These are phyloP conservation scores for Drosophila nigromelanica DNA, from an alignment of 1,140 invertebrate species.

Conservation along the genomic window DNA sequence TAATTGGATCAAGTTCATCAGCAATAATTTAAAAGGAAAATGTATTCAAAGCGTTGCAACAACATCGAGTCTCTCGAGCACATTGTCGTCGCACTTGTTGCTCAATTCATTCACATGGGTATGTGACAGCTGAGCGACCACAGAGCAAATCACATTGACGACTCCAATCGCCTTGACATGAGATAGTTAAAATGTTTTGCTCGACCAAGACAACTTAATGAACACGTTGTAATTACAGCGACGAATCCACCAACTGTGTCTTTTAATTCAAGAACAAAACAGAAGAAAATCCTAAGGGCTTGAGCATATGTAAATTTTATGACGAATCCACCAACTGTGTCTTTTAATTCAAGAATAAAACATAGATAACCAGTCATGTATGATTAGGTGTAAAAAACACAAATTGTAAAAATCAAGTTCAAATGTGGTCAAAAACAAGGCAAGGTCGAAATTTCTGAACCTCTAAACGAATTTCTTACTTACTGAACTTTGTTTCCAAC, in stretches of 20 bases:
- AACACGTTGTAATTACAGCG: conserved; percentile 33
- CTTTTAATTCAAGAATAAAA: no score
- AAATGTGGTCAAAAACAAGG: no score
- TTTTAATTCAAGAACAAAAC: conserved; percentile 6
- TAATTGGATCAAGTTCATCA: conserved; percentile 44
- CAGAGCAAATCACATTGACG: conserved; percentile 12
- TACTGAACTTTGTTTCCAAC: no score
- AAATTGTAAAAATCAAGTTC: no score
- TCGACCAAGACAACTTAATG: conserved; percentile 42
- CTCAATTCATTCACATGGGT: no score
- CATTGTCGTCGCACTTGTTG: conserved; percentile 33
- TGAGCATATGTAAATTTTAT: neutral
- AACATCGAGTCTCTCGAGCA: neutral
- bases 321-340: no score
- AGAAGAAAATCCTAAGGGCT: neutral
- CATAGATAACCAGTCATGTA: no score
- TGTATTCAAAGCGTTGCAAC: conserved; percentile 27
- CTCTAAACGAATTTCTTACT: no score
- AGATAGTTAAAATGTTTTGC: conserved; percentile 30
- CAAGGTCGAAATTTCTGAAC: no score
- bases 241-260: conserved; percentile 1
- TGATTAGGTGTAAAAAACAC: no score
- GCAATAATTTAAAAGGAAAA: conserved; percentile 20
- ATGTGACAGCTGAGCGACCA: conserved; percentile 17
- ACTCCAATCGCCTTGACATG: conserved; percentile 28